Conservation (phyloP, 2,113 vertebrate species). For the Mandrillus leucophaeus region DNA sequence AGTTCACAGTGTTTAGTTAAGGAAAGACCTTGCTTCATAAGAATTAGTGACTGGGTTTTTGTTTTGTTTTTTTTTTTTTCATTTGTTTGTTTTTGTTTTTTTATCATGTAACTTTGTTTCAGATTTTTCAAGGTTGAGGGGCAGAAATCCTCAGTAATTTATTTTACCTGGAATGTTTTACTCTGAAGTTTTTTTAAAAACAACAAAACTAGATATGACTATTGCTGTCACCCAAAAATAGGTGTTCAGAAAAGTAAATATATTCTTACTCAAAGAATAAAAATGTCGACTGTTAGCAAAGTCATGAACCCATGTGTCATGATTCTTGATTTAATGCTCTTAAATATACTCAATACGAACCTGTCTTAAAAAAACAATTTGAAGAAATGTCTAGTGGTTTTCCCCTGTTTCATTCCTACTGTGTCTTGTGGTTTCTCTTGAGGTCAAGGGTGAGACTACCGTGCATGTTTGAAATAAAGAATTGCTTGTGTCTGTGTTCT, state of each 20-base stretch:
- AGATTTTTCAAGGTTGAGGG: background rate
- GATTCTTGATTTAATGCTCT: background rate
- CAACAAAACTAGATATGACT: background rate
- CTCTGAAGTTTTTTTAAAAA: background rate
- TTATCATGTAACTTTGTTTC: background rate
- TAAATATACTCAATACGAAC: background rate
- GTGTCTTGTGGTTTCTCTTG: background rate
- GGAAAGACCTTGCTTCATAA: background rate
- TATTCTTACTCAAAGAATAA: background rate
- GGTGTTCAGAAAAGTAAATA: background rate
- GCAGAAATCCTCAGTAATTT: background rate
- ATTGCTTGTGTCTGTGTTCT: background rate
- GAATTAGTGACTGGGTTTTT: background rate
- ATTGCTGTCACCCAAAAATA: background rate
- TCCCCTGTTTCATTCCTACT: background rate
- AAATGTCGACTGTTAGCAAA: background rate
- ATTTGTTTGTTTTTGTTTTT: background rate
- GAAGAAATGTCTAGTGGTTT: background rate
- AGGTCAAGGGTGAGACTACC: background rate
- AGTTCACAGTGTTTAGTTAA: background rate
- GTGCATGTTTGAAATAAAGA: slow-evolving; percentile 8
- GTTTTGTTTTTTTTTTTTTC: background rate
- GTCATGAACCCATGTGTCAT: background rate
- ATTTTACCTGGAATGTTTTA: slow-evolving; percentile 35
- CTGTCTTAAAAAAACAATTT: background rate